A percentile compares a stretch with the other conserved stretches of the same genome.
These are phyloP conservation scores for Ophion costatus DNA, from an alignment of 2,888 invertebrate genomes.

Conservation along the genomic window DNA sequence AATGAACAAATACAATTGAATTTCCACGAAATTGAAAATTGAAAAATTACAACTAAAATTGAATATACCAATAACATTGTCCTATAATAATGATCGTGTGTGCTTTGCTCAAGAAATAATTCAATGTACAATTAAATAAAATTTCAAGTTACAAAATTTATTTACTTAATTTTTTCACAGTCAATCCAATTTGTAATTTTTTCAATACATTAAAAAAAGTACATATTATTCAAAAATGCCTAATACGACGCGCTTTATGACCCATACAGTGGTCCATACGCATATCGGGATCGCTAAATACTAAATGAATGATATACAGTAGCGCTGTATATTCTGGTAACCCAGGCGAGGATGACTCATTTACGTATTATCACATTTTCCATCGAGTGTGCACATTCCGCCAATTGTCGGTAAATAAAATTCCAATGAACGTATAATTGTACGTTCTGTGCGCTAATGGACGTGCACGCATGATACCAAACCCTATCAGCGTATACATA, in stretches of 20 bases:
- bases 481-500: constrained; percentile 27
- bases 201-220: neutral
- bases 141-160: neutral
- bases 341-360: constrained; percentile 18
- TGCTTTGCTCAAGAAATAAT: neutral
- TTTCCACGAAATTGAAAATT: no score
- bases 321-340: neutral
- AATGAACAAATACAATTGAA: no score
- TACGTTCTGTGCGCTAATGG: neutral
- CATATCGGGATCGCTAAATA: neutral
- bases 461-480: neutral
- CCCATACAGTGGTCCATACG: neutral
- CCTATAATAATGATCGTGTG: no score
- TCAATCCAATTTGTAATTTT: neutral
- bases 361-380: constrained; percentile 19
- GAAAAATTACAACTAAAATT: no score
- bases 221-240: neutral
- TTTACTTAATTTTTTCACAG: neutral
- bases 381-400: neutral
- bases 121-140: neutral
- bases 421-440: constrained; percentile 19
- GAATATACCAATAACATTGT: no score
- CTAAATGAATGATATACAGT: neutral
- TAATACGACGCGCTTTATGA: no score
- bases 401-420: constrained; percentile 38